Percentiles rank a stretch among this genome's conserved stretches.
Evolutionary conservation across 2,888 invertebrate species (phyloP).

Genomic region (Nemotelus nigrinus): DNA sequence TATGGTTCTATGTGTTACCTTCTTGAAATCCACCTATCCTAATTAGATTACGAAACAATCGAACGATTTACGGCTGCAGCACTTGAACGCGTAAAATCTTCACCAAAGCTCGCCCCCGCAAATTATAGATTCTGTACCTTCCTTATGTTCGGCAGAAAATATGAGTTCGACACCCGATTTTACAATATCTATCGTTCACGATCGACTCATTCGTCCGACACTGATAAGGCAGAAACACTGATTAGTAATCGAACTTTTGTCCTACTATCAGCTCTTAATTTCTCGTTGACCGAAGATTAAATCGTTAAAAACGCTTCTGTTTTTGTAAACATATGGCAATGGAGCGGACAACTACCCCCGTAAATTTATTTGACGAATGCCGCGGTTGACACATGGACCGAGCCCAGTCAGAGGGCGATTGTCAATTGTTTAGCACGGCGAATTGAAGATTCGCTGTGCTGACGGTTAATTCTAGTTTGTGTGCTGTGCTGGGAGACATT

Average conservation of each 20-base stretch:
- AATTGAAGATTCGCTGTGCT: not conserved
- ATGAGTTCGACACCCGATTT: not conserved
- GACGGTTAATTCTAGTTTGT: no score
- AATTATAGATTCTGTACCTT: slow-evolving; percentile 12
- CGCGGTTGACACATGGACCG: not conserved
- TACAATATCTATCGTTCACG: no score
- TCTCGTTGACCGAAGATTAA: slow-evolving; percentile 5
- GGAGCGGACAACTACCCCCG: slow-evolving; percentile 4
- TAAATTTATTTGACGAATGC: not conserved
- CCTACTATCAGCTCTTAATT: slow-evolving; percentile 10
- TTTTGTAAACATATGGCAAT: slow-evolving; percentile 30
- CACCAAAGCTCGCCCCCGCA: slow-evolving; percentile 25
- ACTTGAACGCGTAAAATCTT: not conserved
- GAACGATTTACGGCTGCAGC: not conserved
- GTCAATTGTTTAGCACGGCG: slow-evolving; percentile 14
- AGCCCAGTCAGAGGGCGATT: not conserved
- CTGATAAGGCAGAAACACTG: slow-evolving; percentile 14
- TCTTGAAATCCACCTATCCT: slow-evolving; percentile 3
- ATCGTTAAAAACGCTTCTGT: slow-evolving; percentile 3
- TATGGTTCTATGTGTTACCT: slow-evolving; percentile 43
- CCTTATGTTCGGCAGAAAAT: not conserved
- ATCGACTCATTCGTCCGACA: not conserved
- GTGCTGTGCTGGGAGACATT: no score
- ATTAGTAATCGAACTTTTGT: slow-evolving; percentile 29
- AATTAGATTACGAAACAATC: slow-evolving; percentile 21